Conservation (phyloP, 2,888 invertebrate species). For the Epiblema foenella region DNA sequence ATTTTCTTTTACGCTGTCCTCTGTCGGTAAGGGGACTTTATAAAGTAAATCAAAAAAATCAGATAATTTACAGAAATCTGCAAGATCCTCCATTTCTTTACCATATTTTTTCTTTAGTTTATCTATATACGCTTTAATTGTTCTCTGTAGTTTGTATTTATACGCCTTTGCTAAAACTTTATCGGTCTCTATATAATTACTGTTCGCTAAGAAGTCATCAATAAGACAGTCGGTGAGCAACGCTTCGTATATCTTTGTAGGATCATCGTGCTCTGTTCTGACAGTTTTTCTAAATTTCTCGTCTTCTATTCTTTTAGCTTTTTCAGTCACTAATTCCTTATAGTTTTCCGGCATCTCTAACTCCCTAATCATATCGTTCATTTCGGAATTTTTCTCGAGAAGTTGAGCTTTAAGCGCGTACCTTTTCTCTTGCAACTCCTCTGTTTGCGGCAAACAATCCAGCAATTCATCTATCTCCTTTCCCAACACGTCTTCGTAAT, state of each 20-base stretch:
- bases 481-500: conserved; percentile 66
- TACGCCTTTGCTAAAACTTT: conserved; percentile 59
- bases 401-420: conserved; percentile 60
- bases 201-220: conserved; percentile 63
- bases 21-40: conserved; percentile 63
- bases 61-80: conserved; percentile 52
- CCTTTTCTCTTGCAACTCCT: conserved; percentile 56
- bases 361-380: conserved; percentile 53
- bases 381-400: conserved; percentile 59
- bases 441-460: conserved; percentile 59
- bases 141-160: conserved; percentile 59
- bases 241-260: conserved; percentile 56
- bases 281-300: conserved; percentile 32
- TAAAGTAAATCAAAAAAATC: conserved; percentile 60
- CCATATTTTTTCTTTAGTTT: conserved; percentile 57
- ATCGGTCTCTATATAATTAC: conserved; percentile 59
- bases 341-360: conserved; percentile 53
- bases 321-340: conserved; percentile 62
- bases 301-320: conserved; percentile 49
- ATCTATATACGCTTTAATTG: conserved; percentile 56
- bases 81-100: conserved; percentile 53
- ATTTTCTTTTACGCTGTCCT: conserved; percentile 61
- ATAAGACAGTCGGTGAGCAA: conserved; percentile 58
- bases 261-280: conserved; percentile 46
- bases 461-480: conserved; percentile 69